Conservation (phyloP, 1,140 invertebrate genomes). For the Rhyacophila brunnea region DNA sequence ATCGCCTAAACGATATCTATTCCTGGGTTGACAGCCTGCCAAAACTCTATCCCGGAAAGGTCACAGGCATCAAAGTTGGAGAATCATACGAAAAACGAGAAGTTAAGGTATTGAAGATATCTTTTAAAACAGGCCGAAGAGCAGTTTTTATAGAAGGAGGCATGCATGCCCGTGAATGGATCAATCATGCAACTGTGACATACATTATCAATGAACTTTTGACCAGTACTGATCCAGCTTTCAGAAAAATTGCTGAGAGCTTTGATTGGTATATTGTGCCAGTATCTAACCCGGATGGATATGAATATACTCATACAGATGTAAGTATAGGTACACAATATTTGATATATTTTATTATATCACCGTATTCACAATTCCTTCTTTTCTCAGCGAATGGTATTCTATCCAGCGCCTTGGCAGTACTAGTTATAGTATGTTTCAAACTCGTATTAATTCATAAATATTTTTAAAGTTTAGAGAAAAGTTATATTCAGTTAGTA, state of each 20-base stretch:
- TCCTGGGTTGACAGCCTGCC: slow-evolving; percentile 50
- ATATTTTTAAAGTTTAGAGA: no score
- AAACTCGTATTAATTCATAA: no score
- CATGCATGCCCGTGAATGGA: slow-evolving; percentile 70
- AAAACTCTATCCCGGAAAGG: slow-evolving; percentile 48
- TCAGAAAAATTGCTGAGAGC: slow-evolving; percentile 49
- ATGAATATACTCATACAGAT: slow-evolving; percentile 56
- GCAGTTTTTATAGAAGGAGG: slow-evolving; percentile 43
- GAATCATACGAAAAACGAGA: slow-evolving; percentile 57
- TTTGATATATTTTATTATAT: neutral
- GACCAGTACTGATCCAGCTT: slow-evolving; percentile 41
- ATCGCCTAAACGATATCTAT: slow-evolving; percentile 44
- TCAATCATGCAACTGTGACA: slow-evolving; percentile 58
- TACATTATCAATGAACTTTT: slow-evolving; percentile 58
- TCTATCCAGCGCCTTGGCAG: slow-evolving; percentile 41
- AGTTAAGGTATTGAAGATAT: slow-evolving; percentile 61
- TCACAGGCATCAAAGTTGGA: slow-evolving; percentile 52
- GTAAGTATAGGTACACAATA: slow-evolving; percentile 39
- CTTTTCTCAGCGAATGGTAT: slow-evolving; percentile 57
- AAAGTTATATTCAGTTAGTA: no score
- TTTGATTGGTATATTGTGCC: slow-evolving; percentile 64
- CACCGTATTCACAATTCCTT: neutral
- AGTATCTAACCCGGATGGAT: slow-evolving; percentile 65
- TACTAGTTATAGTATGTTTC: neutral
- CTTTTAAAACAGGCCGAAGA: slow-evolving; percentile 40